phyloP scores from a whole-genome alignment of 2,113 vertebrate species.

The Lamprotornis superbus region DNA sequence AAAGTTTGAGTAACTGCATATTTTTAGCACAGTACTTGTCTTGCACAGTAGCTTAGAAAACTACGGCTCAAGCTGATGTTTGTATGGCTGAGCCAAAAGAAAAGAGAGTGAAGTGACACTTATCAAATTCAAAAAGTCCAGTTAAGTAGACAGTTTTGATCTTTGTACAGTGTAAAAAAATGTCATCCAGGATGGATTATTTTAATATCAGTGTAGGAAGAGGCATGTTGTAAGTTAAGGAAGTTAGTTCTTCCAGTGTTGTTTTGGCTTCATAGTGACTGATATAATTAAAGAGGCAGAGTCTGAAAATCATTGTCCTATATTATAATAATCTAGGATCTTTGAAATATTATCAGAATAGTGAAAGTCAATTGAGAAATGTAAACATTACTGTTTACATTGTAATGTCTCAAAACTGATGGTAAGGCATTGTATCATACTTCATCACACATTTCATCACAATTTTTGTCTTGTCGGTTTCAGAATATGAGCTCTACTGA shows the following conservation, averaged over 20 bases:
- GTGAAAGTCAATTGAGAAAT: neutral
- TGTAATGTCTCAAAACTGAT: neutral
- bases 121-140: neutral
- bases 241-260: neutral
- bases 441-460: neutral
- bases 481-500: neutral
- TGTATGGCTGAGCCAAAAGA: neutral
- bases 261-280: neutral
- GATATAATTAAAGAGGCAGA: neutral
- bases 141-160: neutral
- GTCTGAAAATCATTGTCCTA: neutral
- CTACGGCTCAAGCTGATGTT: neutral
- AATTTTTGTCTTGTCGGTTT: neutral
- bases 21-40: constrained; percentile 43
- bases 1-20: neutral
- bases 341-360: neutral
- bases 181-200: neutral
- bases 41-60: constrained; percentile 3
- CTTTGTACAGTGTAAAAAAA: neutral
- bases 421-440: neutral
- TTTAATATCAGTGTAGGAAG: neutral
- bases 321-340: neutral
- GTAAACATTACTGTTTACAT: neutral
- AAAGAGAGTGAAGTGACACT: neutral
- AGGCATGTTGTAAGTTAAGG: neutral